Conservation (phyloP, 1,140 invertebrate genomes). For the Heliothis virescens region DNA sequence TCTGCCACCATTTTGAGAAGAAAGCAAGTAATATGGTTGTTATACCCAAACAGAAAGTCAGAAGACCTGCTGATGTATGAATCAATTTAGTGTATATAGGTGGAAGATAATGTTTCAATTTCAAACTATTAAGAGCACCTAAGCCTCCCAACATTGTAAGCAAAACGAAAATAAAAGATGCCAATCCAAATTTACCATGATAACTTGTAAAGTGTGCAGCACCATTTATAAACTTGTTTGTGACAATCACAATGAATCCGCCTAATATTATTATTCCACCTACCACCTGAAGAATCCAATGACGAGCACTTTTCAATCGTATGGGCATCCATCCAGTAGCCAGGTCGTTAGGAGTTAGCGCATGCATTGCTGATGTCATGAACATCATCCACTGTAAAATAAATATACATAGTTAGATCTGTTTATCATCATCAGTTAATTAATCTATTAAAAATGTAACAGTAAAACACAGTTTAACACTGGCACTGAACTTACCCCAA, state of each 20-base stretch:
- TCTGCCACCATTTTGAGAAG: constrained; percentile 77
- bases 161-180: constrained; percentile 77
- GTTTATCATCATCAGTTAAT: not conserved
- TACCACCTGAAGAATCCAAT: constrained; percentile 81
- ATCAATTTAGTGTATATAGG: constrained; percentile 82
- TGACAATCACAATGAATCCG: constrained; percentile 79
- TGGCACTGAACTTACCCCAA: constrained; percentile 68
- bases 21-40: constrained; percentile 77
- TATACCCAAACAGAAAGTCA: constrained; percentile 79
- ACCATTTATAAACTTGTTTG: constrained; percentile 75
- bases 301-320: constrained; percentile 78
- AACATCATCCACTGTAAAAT: constrained; percentile 81
- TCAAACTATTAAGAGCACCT: constrained; percentile 77
- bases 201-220: constrained; percentile 76
- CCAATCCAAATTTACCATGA: constrained; percentile 82
- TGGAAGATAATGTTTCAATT: constrained; percentile 80
- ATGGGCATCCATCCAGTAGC: constrained; percentile 85
- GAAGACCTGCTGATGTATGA: constrained; percentile 76
- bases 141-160: constrained; percentile 78
- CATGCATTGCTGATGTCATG: constrained; percentile 82
- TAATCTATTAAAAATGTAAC: not conserved
- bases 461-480: not conserved
- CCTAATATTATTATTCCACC: constrained; percentile 65
- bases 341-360: constrained; percentile 82
- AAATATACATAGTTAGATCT: constrained; percentile 43